Evolutionary conservation across 2,888 invertebrate species (phyloP).

Genomic region (Epistrophella euchroma): DNA sequence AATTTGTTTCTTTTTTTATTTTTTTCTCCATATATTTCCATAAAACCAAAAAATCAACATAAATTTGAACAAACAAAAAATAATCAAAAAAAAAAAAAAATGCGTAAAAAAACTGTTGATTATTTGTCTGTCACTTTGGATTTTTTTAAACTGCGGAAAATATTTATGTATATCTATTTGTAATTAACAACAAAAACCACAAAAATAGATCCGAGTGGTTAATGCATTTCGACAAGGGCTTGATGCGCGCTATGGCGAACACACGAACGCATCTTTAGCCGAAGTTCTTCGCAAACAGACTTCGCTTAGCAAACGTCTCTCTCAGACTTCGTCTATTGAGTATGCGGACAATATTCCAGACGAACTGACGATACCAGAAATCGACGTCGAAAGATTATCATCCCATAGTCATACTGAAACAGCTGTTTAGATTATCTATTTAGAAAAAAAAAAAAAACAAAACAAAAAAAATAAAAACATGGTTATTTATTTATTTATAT

Average conservation of each 20-base stretch:
- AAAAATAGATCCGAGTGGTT: constrained; percentile 98
- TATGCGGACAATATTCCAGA: constrained; percentile 95
- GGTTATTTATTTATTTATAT: constrained; percentile 62
- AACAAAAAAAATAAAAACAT: neutral
- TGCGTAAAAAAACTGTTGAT: constrained; percentile 31
- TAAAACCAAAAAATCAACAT: constrained; percentile 46
- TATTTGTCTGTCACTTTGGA: constrained; percentile 56
- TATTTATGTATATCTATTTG: neutral
- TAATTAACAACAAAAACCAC: constrained; percentile 34
- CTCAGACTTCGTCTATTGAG: constrained; percentile 96
- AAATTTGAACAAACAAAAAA: constrained; percentile 30
- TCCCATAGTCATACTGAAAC: constrained; percentile 98
- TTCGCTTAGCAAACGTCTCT: constrained; percentile 95
- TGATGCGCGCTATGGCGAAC: constrained; percentile 96
- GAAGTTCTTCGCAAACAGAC: constrained; percentile 97
- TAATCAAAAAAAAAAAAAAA: constrained; percentile 30
- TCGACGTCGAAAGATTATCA: constrained; percentile 96
- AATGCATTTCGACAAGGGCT: constrained; percentile 99
- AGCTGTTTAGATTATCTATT: constrained; percentile 88
- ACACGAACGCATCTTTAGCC: constrained; percentile 95
- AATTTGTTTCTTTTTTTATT: constrained; percentile 56
- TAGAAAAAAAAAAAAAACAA: constrained; percentile 3
- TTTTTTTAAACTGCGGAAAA: constrained; percentile 16
- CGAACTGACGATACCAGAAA: constrained; percentile 94
- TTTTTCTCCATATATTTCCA: constrained; percentile 59